Percentiles rank a stretch among this genome's conserved stretches.
Conservation (phyloP, 2,888 invertebrate genomes). For the Fissipunctia ypsillon region DNA sequence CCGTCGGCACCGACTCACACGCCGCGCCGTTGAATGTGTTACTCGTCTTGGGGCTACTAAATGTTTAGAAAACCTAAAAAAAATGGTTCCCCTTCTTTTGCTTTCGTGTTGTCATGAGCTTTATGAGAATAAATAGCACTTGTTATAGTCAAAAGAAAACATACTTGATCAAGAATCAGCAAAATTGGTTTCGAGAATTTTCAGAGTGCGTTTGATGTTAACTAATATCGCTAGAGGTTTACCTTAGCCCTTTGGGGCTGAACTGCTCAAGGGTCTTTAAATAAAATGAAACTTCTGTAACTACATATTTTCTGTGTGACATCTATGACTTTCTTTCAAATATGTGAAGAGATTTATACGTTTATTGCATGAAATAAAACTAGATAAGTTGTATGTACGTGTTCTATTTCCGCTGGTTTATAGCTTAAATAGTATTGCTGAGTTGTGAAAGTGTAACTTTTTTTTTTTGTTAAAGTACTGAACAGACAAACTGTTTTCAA, state of each 20-base stretch:
- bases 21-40: no score
- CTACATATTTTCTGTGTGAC: not conserved
- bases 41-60: not conserved
- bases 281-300: not conserved
- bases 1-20: no score
- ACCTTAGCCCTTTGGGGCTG: not conserved
- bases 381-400: conserved; percentile 39
- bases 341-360: conserved; percentile 57
- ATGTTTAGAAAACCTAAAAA: not conserved
- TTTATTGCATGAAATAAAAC: conserved; percentile 65
- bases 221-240: not conserved
- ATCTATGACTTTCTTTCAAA: conserved; percentile 60
- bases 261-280: not conserved
- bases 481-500: not conserved
- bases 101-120: not conserved
- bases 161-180: not conserved
- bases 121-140: not conserved
- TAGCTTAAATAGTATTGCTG: conserved; percentile 20
- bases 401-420: conserved; percentile 35
- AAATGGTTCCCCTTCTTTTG: not conserved
- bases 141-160: not conserved
- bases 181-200: not conserved
- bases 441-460: conserved; percentile 14
- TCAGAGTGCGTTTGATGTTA: not conserved
- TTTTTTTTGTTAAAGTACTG: not conserved